Evolutionary conservation across 2,888 invertebrate genomes (phyloP), one percentile per base, ranked within the genome.

Genomic region (Phymatocera aterrima): DNA sequence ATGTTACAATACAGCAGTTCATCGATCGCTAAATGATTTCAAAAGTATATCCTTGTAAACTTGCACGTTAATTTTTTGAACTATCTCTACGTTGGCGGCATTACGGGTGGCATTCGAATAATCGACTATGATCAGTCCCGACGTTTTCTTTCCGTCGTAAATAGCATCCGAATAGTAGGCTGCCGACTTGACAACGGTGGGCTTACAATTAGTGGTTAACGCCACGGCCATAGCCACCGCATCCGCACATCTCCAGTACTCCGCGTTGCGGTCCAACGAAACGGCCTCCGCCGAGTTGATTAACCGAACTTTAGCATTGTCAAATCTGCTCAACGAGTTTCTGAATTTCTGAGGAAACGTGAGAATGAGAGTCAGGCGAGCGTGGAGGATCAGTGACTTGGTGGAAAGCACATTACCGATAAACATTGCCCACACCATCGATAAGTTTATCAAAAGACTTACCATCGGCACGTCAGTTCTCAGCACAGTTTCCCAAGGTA

Each of bases 401-500:
- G 24, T 12, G 24, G 8, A 15, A 57, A 57, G 21, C 28, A 2
- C n/a, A n/a, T n/a, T n/a, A n/a, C n/a, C n/a, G n/a, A n/a, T n/a
- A n/a, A n/a, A n/a, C n/a, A n/a, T n/a, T n/a, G n/a, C n/a, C n/a
- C n/a, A n/a, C n/a, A n/a, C 18, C 51, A 18, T 51, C 51, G 34
- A 61, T 61, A n/a, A 61, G n/a, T 10, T n/a, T 2, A n/a, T 51
- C n/a, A 80, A 6, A n/a, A 8, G n/a, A 60, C 15, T 81, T 85
- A 91, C 91, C 84, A 81, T 82, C 21, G 86, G n/a, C 37, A 88
- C 83, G 3, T 81, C 0, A n/a, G 80, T 40, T 1, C 80, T 72
- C 0, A 68, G 0, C 1, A 70, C 77, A 8, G 91, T 88, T 81
- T 94, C 94, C 93, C 92, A 93, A 0, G 93, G 92, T 0, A 92